Base-by-base conservation (phyloP, 1,140 invertebrate genomes). In the Ridgeia piscesae region DNA sequence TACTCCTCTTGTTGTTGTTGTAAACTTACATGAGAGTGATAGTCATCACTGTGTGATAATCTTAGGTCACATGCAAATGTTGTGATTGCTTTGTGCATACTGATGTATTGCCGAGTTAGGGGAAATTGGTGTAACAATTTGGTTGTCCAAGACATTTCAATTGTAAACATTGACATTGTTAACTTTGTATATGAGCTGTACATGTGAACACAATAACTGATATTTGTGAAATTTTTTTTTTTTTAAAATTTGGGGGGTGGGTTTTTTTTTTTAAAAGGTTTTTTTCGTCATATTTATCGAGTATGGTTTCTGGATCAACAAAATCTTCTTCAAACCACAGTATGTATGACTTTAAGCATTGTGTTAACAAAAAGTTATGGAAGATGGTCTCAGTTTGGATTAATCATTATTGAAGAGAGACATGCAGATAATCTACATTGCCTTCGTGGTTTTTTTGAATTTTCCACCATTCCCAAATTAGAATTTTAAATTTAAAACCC, bases 251-350 rank as follows among this genome's bases (percentile, higher is more conserved):
- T n/a, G n/a, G n/a, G n/a, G n/a, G n/a, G n/a, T n/a, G n/a, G n/a
- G n/a, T n/a, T n/a, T n/a, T n/a, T n/a, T n/a, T n/a, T n/a, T n/a
- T n/a, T n/a, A n/a, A n/a, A n/a, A n/a, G n/a, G n/a, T 97, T 93
- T 92, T 95, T 9, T 34, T 97, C 34, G 96, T 96, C 91, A 92
- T 97, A 0, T 92, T 96, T 6, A 95, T 97, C 34, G 97, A 97
- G 94, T 97, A 97, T 94, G 96, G 96, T 91, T 96, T 96, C 94
- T 96, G 95, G 77, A n/a, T 95, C 91, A 94, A 96, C 42, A 95
- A 93, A 94, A 94, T 90, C 92, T 95, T 42, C 58, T 95, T 42
- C 58, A 93, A 58, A 94, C 77, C 89, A 11, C 33, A 35, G 89
- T 90, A 34, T 14, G 89, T 90, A 90, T 90, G n/a, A 33, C 89